Percentiles rank a stretch among this genome's conserved stretches.
Conservation (phyloP, 1,140 invertebrate genomes). For the Hylaeus volcanicus region DNA sequence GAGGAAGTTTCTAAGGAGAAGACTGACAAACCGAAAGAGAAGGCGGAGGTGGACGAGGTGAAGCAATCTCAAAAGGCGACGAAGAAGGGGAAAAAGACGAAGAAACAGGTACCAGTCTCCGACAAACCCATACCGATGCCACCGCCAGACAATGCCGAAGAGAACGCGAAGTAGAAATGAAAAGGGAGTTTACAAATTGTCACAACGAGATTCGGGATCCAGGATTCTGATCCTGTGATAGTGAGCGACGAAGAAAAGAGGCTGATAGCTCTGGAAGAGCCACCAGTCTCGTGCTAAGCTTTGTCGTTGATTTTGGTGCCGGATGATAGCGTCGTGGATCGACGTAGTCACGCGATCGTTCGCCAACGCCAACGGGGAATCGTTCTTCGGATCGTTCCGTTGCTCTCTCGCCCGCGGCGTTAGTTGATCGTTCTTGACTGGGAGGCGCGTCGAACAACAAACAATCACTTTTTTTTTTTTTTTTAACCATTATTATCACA, state of each 20-base stretch:
- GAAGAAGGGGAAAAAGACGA: constrained; percentile 72
- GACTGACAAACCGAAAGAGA: constrained; percentile 10
- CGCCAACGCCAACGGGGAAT: background rate
- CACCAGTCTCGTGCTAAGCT: background rate
- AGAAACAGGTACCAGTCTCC: constrained; percentile 71
- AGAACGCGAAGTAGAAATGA: constrained; percentile 22
- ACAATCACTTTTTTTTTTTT: background rate
- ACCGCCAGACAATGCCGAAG: constrained; percentile 36
- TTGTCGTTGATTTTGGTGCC: background rate
- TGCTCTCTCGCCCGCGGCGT: background rate
- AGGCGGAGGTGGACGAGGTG: constrained; percentile 38
- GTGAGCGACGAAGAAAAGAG: background rate
- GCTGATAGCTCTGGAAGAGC: background rate
- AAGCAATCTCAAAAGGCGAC: constrained; percentile 54
- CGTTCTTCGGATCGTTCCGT: background rate
- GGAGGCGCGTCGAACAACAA: background rate
- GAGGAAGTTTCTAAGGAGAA: constrained; percentile 2
- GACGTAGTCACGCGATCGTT: constrained; percentile 7
- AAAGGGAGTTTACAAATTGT: background rate
- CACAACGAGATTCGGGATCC: background rate
- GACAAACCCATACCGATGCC: constrained; percentile 74
- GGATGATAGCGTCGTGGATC: constrained; percentile 35
- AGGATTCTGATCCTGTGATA: background rate
- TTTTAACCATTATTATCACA: background rate
- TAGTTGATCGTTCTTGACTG: too few species aligned